phyloP scores from a whole-genome alignment of 1,140 invertebrate species.

The Drosophila sp. region DNA sequence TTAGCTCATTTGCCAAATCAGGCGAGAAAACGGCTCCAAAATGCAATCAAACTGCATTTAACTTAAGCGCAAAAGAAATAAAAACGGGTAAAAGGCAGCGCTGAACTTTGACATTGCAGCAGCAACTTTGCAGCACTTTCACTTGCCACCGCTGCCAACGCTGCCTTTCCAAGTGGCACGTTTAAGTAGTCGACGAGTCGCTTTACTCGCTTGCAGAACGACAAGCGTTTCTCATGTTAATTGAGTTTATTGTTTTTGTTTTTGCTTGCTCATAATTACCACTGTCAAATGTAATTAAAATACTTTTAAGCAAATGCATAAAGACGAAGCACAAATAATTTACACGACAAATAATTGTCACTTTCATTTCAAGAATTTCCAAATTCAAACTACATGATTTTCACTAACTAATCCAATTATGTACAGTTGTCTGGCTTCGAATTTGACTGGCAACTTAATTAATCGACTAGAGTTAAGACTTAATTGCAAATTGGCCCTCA shows the following conservation, averaged over 20 bases:
- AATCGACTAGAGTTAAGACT: background rate
- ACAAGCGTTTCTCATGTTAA: constrained; percentile 55
- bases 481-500: constrained; percentile 6
- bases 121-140: constrained; percentile 60
- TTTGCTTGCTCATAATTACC: constrained; percentile 58
- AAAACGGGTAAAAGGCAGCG: constrained; percentile 35
- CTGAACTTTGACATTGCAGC: constrained; percentile 50
- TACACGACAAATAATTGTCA: constrained; percentile 53
- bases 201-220: constrained; percentile 52
- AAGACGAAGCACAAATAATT: constrained; percentile 8
- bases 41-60: constrained; percentile 56
- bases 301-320: constrained; percentile 9
- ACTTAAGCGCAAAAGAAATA: constrained; percentile 9
- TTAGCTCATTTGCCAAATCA: constrained; percentile 59
- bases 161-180: constrained; percentile 51
- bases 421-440: constrained; percentile 61
- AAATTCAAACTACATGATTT: constrained; percentile 45
- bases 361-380: constrained; percentile 76
- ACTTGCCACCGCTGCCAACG: constrained; percentile 57
- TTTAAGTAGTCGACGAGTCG: constrained; percentile 8
- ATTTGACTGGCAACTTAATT: constrained; percentile 43
- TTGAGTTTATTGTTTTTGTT: constrained; percentile 65
- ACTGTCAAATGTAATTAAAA: constrained; percentile 53
- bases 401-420: constrained; percentile 66
- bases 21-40: constrained; percentile 27